Evolutionary conservation across 2,797 vertebrate species (phyloP).

Genomic region (Phaenicophaeus curvirostris): DNA sequence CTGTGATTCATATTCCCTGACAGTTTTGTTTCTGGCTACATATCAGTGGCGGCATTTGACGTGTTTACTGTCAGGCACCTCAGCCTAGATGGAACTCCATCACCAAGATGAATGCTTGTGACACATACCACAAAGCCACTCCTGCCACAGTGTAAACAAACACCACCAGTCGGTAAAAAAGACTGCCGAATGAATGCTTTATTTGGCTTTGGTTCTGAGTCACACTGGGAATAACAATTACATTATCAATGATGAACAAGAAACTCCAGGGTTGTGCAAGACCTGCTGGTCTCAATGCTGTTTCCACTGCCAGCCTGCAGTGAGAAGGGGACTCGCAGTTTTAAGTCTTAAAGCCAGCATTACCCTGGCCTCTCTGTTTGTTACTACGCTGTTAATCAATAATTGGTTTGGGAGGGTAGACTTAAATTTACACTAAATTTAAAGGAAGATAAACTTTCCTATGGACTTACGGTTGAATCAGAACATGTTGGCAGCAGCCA

Average conservation of each 20-base stretch:
- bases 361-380: background rate
- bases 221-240: background rate
- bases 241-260: background rate
- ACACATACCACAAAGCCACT: accelerated
- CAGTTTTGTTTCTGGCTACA: background rate
- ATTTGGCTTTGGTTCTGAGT: background rate
- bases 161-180: accelerated
- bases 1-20: accelerated
- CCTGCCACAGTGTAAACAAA: background rate
- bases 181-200: accelerated
- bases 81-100: background rate
- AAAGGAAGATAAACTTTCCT: background rate
- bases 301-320: background rate
- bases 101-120: accelerated
- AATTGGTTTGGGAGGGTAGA: background rate
- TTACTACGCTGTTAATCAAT: background rate
- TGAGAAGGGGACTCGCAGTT: background rate
- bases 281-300: accelerated
- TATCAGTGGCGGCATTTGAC: accelerated
- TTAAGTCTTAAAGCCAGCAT: background rate
- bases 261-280: background rate
- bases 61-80: background rate
- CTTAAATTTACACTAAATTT: background rate
- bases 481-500: background rate
- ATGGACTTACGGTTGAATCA: background rate